Conservation (phyloP, 2,113 vertebrate genomes). For the Vulpes vulpes region DNA sequence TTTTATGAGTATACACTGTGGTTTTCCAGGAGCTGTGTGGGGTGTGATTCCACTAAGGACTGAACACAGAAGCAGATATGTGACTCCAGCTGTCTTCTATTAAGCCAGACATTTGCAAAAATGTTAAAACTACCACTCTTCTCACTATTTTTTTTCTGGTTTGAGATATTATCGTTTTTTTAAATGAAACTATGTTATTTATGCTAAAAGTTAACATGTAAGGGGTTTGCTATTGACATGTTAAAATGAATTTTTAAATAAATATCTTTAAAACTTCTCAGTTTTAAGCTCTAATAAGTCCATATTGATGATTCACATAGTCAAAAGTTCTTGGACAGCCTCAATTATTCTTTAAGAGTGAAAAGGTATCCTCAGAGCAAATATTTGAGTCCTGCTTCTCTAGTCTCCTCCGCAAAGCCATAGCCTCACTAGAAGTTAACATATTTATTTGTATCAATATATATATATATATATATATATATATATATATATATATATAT, state of each 20-base stretch:
- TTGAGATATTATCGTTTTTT: not conserved
- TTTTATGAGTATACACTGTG: not conserved
- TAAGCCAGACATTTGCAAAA: not conserved
- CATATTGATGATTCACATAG: not conserved
- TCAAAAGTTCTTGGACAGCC: not conserved
- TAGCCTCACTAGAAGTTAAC: not conserved
- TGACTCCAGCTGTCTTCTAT: not conserved
- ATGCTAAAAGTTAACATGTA: not conserved
- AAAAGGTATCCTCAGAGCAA: not conserved
- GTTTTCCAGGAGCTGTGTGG: not conserved
- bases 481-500: no score
- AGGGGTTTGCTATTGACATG: not conserved
- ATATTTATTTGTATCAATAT: no score
- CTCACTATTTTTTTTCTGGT: not conserved
- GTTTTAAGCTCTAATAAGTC: slow-evolving; percentile 35
- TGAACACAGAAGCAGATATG: not conserved
- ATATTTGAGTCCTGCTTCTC: not conserved
- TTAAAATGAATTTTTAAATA: not conserved
- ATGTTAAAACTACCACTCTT: not conserved
- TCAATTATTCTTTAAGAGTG: not conserved
- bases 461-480: no score
- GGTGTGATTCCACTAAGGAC: not conserved
- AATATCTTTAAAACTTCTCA: not conserved
- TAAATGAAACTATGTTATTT: not conserved
- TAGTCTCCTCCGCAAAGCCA: not conserved